A percentile compares a stretch with the other conserved stretches of the same genome.
These are phyloP conservation scores for Periophthalmodon schlosseri DNA, from an alignment of 2,113 vertebrate species.

Conservation along the genomic window DNA sequence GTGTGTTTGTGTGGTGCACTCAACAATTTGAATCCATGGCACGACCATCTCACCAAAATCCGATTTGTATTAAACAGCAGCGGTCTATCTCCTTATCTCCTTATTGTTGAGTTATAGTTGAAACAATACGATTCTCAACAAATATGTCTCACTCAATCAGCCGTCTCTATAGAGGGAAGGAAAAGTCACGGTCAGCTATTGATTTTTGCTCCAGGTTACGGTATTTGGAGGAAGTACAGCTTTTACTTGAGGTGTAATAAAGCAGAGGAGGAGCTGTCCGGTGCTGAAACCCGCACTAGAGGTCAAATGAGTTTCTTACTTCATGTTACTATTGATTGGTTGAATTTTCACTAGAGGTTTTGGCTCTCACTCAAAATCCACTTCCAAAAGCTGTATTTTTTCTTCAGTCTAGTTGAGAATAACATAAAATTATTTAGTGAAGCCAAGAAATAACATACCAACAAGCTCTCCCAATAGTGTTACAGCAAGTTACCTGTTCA, in stretches of 20 bases:
- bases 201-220: conserved; percentile 28
- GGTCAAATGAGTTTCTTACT: not conserved
- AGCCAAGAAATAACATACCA: not conserved
- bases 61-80: not conserved
- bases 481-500: not conserved
- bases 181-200: conserved; percentile 15
- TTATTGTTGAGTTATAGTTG: not conserved
- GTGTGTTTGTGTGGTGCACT: not conserved
- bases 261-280: conserved; percentile 54
- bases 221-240: conserved; percentile 6
- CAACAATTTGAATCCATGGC: not conserved
- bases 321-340: not conserved
- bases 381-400: not conserved
- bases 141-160: not conserved
- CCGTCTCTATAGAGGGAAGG: conserved; percentile 14
- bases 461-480: not conserved
- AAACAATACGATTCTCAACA: conserved; percentile 7
- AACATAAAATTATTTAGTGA: not conserved
- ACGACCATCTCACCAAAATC: too few relatives aligned
- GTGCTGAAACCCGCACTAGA: conserved; percentile 59
- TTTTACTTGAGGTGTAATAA: conserved; percentile 27
- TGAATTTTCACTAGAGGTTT: not conserved
- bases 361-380: not conserved
- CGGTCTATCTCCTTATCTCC: not conserved
- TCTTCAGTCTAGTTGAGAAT: not conserved